A percentile compares a stretch with the other conserved stretches of the same genome.
Conservation (phyloP, 1,140 invertebrate species). For the Brachionus manjavacas region DNA sequence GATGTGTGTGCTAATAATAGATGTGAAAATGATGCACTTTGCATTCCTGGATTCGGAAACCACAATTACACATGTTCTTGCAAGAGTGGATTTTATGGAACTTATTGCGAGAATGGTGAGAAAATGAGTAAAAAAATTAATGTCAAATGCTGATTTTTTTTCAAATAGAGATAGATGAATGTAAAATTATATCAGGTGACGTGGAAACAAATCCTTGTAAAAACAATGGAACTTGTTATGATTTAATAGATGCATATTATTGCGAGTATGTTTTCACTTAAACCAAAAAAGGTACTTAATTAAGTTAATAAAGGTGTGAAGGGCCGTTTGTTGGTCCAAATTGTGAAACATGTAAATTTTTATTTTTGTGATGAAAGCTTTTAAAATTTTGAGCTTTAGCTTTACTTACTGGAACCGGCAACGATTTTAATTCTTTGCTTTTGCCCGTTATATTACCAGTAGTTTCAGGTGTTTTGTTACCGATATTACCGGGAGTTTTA, state of each 20-base stretch:
- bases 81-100: slow-evolving; percentile 37
- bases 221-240: slow-evolving; percentile 41
- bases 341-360: slow-evolving; percentile 40
- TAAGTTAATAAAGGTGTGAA: neutral
- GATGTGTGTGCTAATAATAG: slow-evolving; percentile 21
- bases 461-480: slow-evolving; percentile 28
- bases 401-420: slow-evolving; percentile 5
- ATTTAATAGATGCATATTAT: slow-evolving; percentile 41
- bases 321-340: slow-evolving; percentile 39
- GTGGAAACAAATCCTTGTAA: slow-evolving; percentile 17
- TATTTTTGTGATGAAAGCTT: neutral
- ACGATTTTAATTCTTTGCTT: slow-evolving; percentile 26
- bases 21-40: slow-evolving; percentile 14
- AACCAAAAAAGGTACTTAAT: neutral
- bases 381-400: neutral
- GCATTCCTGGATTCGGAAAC: neutral
- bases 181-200: neutral
- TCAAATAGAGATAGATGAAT: slow-evolving; percentile 40
- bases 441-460: slow-evolving; percentile 30
- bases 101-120: neutral
- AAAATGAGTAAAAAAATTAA: neutral
- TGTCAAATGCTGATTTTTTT: neutral
- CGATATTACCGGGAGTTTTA: slow-evolving; percentile 22
- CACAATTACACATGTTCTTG: slow-evolving; percentile 26
- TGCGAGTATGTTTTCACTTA: slow-evolving; percentile 59